Evolutionary conservation across 2,888 invertebrate species (phyloP).

Genomic region (Thereva unica): DNA sequence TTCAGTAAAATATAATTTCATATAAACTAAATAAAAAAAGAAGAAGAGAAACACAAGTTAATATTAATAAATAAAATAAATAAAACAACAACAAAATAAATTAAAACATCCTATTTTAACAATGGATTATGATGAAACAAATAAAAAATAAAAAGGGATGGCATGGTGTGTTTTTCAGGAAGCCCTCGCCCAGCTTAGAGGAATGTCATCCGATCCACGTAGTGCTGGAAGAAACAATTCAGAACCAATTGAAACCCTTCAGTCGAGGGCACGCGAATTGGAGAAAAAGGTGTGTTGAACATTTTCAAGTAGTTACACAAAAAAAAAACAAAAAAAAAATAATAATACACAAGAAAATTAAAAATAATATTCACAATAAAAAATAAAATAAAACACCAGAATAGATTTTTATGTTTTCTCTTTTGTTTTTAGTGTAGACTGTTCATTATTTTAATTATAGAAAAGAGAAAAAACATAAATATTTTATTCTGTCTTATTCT

Average conservation of each 20-base stretch:
- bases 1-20: background rate
- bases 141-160: conserved; percentile 37
- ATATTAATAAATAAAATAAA: conserved; percentile 18
- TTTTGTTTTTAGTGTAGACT: no score
- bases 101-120: background rate
- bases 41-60: conserved; percentile 14
- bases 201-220: conserved; percentile 57
- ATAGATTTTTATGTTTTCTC: no score
- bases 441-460: no score
- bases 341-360: background rate
- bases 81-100: conserved; percentile 4
- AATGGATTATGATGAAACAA: conserved; percentile 1
- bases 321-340: no score
- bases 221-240: conserved; percentile 61
- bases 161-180: conserved; percentile 59
- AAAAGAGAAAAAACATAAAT: no score
- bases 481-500: no score
- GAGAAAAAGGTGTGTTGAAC: conserved; percentile 77
- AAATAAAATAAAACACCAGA: no score
- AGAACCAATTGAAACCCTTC: conserved; percentile 72
- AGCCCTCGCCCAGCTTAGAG: conserved; percentile 71
- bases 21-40: background rate
- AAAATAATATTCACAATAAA: no score
- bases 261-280: conserved; percentile 84
- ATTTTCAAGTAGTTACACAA: background rate